Conservation (phyloP, 1,140 invertebrate genomes). For the Atta cephalotes region DNA sequence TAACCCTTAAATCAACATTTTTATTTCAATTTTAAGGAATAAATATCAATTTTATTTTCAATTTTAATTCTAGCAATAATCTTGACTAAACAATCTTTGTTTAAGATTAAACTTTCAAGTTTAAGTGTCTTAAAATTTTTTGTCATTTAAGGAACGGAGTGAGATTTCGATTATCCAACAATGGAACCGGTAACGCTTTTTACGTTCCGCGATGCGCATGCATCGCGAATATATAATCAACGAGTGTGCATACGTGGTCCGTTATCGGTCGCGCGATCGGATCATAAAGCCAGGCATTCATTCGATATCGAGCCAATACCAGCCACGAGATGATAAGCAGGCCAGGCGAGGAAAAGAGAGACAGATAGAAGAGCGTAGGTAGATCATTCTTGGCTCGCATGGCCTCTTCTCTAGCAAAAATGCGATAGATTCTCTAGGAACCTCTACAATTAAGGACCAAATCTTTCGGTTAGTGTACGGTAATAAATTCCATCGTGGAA, state of each 20-base stretch:
- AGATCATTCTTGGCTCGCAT: constrained; percentile 80
- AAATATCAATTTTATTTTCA: not conserved
- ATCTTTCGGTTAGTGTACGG: not conserved
- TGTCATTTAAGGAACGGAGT: not conserved
- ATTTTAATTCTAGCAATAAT: not conserved
- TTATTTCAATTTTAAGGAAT: not conserved
- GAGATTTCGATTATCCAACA: constrained; percentile 45
- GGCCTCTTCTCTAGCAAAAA: constrained; percentile 77
- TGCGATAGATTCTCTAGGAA: constrained; percentile 39
- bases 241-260: constrained; percentile 46
- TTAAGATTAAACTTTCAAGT: not conserved
- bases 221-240: constrained; percentile 62
- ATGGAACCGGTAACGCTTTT: constrained; percentile 39
- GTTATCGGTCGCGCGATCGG: constrained; percentile 81
- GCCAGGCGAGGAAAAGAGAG: constrained; percentile 74
- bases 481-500: constrained; percentile 27
- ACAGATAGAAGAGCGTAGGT: constrained; percentile 63
- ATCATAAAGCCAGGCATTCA: constrained; percentile 85
- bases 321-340: constrained; percentile 83
- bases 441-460: not conserved
- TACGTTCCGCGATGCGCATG: constrained; percentile 46
- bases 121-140: not conserved
- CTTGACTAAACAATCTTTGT: not conserved
- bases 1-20: not conserved
- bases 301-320: constrained; percentile 83